These are phyloP conservation scores for Lutjanus campechanus DNA, from an alignment of 2,797 vertebrate species.

Conservation along the genomic window DNA sequence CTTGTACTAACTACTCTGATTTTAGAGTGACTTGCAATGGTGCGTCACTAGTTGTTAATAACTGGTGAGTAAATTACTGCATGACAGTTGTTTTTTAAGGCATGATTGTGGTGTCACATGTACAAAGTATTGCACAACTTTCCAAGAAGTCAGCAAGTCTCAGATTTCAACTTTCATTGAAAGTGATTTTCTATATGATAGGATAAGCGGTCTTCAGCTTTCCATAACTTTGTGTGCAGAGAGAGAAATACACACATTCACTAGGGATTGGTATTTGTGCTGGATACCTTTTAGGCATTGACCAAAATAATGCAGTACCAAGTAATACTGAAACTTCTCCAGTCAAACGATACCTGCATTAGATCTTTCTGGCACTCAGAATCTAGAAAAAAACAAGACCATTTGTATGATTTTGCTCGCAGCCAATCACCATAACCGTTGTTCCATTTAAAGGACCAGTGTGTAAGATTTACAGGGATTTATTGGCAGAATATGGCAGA, in stretches of 20 bases:
- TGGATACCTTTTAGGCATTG: too few species aligned
- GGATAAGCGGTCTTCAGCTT: conserved; percentile 1
- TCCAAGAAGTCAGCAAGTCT: conserved; percentile 12
- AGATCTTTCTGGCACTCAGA: too few species aligned
- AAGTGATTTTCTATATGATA: conserved; percentile 26
- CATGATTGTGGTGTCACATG: conserved; percentile 17
- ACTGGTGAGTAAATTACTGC: conserved; percentile 23
- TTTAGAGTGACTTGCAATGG: neutral
- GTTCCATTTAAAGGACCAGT: too few species aligned
- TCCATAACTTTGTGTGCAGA: neutral
- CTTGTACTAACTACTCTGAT: neutral
- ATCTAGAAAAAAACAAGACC: too few species aligned
- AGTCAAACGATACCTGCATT: too few species aligned
- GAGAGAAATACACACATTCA: neutral
- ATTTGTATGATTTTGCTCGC: too few species aligned
- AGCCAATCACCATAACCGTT: too few species aligned
- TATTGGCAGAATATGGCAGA: too few species aligned
- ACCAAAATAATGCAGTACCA: too few species aligned
- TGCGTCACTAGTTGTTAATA: conserved; percentile 32
- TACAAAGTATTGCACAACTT: conserved; percentile 43
- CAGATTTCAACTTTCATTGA: conserved; percentile 5
- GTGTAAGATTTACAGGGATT: too few species aligned
- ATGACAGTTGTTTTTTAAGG: conserved; percentile 34
- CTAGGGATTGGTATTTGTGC: too few species aligned
- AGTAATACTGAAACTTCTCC: too few species aligned